Evolutionary conservation across 2,797 vertebrate species (phyloP).

Genomic region (Lepilemur ruficaudatus): DNA sequence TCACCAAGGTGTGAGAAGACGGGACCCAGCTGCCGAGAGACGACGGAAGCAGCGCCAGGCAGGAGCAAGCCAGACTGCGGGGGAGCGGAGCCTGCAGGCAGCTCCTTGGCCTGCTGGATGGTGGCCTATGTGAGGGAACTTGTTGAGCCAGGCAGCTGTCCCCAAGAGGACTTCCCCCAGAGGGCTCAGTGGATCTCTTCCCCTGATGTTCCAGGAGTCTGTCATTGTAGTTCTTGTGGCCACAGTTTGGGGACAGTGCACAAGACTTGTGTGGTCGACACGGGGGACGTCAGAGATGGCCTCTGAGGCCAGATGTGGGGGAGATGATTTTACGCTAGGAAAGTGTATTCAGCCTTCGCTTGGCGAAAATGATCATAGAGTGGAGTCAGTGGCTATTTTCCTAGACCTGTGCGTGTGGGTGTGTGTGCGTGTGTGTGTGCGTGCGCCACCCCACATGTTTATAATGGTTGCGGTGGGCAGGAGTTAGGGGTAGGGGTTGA

Average conservation of each 20-base stretch:
- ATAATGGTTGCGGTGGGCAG: too few relatives aligned
- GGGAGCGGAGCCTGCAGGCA: fast-evolving
- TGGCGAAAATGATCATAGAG: not conserved
- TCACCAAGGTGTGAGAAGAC: not conserved
- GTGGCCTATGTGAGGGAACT: not conserved
- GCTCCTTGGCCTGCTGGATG: not conserved
- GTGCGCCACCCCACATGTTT: not conserved
- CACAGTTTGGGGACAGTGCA: not conserved
- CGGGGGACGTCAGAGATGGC: not conserved
- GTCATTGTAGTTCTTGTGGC: not conserved
- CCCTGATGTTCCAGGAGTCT: not conserved
- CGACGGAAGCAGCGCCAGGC: not conserved
- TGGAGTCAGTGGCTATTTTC: fast-evolving
- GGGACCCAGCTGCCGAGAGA: not conserved
- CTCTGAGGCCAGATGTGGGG: not conserved
- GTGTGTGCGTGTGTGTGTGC: not conserved
- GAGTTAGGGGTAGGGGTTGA: not conserved
- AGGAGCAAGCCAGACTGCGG: too few relatives aligned
- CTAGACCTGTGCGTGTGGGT: not conserved
- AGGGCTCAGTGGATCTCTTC: not conserved
- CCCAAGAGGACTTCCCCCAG: not conserved
- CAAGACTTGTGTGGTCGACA: not conserved
- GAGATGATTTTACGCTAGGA: not conserved
- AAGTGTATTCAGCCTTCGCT: not conserved
- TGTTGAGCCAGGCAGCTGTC: not conserved